Evolutionary conservation across 1,140 invertebrate genomes (phyloP).

Genomic region (Bombus breviceps): DNA sequence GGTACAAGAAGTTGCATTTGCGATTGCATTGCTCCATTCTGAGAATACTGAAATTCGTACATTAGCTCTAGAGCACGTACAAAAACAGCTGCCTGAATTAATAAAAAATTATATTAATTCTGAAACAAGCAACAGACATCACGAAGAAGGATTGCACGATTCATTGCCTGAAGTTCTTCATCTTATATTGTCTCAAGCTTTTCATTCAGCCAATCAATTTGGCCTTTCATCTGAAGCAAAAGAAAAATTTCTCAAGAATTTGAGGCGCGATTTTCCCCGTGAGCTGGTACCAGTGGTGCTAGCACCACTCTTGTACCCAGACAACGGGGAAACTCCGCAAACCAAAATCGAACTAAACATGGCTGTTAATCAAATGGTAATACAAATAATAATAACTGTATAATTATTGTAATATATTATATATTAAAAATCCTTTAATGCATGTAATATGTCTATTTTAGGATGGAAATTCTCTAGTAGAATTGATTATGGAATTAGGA

Average conservation of each 20-base stretch:
- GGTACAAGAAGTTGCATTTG: conserved; percentile 95
- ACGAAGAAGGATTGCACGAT: conserved; percentile 93
- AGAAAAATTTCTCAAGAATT: conserved; percentile 90
- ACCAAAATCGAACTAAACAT: conserved; percentile 83
- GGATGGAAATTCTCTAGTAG: conserved; percentile 89
- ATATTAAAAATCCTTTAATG: conserved; percentile 19
- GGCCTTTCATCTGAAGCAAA: conserved; percentile 88
- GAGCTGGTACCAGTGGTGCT: conserved; percentile 94
- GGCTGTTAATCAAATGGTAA: conserved; percentile 85
- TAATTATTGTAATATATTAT: neutral
- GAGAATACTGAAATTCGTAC: conserved; percentile 88
- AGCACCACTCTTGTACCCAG: conserved; percentile 92
- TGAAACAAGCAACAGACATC: conserved; percentile 85
- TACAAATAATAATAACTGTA: conserved; percentile 55
- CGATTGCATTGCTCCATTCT: conserved; percentile 91
- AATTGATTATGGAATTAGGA: conserved; percentile 95
- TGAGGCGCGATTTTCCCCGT: conserved; percentile 93
- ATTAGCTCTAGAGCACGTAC: conserved; percentile 90
- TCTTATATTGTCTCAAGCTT: conserved; percentile 87
- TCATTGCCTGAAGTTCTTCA: conserved; percentile 94
- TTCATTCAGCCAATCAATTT: conserved; percentile 83
- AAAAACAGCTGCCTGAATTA: conserved; percentile 92
- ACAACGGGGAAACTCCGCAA: conserved; percentile 88
- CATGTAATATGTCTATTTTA: conserved; percentile 55
- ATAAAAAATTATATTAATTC: conserved; percentile 93